These are phyloP conservation scores for Acleris holmiana DNA, from an alignment of 2,888 invertebrate genomes.

Conservation along the genomic window DNA sequence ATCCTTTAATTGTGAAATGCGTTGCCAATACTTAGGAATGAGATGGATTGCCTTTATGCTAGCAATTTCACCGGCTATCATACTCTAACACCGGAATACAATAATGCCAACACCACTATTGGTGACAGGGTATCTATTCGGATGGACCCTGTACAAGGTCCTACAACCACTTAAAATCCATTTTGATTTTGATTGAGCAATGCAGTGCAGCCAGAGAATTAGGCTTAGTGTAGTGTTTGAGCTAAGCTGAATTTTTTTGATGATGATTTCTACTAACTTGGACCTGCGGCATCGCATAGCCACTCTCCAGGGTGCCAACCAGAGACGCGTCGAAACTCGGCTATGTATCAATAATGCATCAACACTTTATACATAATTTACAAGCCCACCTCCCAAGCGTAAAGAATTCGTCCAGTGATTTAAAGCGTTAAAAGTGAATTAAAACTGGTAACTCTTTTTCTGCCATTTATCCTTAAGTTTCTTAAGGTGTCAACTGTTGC, in stretches of 20 bases:
- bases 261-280: conserved; percentile 14
- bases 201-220: too few relatives aligned
- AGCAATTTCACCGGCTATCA: too few relatives aligned
- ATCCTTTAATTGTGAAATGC: too few relatives aligned
- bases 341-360: conserved; percentile 41
- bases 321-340: conserved; percentile 33
- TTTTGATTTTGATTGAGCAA: too few relatives aligned
- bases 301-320: conserved; percentile 33
- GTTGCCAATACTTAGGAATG: too few relatives aligned
- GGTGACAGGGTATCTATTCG: background rate
- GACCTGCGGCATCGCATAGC: background rate
- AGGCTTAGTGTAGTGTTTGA: too few relatives aligned
- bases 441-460: conserved; percentile 26
- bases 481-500: background rate
- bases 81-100: too few relatives aligned
- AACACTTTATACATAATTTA: conserved; percentile 40
- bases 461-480: background rate
- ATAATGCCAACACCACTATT: too few relatives aligned
- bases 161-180: too few relatives aligned
- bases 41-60: too few relatives aligned
- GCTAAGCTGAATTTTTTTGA: background rate
- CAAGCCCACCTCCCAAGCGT: conserved; percentile 18
- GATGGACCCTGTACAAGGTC: background rate
- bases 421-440: conserved; percentile 22
- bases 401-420: conserved; percentile 24